A percentile compares a stretch with the other conserved stretches of the same genome.
These are phyloP conservation scores for Eupsittula cactorum DNA, from an alignment of 2,113 vertebrate genomes.

Conservation along the genomic window DNA sequence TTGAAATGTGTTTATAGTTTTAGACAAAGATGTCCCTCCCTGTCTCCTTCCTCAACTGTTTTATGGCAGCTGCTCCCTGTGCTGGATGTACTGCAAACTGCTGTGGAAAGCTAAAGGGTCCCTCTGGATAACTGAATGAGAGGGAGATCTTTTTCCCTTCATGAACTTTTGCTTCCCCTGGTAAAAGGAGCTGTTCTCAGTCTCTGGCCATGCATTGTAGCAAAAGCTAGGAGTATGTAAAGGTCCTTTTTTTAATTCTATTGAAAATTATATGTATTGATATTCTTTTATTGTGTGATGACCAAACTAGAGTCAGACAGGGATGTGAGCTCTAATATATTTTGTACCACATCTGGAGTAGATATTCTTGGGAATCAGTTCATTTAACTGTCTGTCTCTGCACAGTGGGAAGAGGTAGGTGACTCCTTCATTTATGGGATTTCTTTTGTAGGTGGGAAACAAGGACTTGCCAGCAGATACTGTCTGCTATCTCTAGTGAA, in stretches of 20 bases:
- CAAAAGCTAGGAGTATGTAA: neutral
- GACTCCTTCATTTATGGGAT: neutral
- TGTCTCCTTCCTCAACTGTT: neutral
- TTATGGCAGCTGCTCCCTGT: neutral
- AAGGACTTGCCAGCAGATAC: neutral
- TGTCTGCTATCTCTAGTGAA: neutral
- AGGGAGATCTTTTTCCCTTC: neutral
- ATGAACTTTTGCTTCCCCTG: neutral
- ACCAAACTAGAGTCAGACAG: neutral
- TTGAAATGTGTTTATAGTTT: neutral
- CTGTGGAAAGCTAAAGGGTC: neutral
- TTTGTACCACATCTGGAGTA: neutral
- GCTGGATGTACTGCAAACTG: neutral
- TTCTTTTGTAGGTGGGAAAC: slow-evolving; percentile 15
- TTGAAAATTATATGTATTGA: neutral
- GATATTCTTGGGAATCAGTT: neutral
- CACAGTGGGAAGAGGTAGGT: neutral
- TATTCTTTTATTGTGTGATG: neutral
- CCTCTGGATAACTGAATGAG: fast-evolving
- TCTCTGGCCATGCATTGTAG: neutral
- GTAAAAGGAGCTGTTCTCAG: neutral
- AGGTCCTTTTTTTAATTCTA: neutral
- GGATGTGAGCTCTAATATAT: neutral
- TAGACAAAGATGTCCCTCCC: neutral
- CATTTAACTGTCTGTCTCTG: neutral